Percentiles rank a stretch among this genome's conserved stretches.
These are phyloP conservation scores for Anniella stebbinsi DNA, from an alignment of 2,797 vertebrate genomes.

Conservation along the genomic window DNA sequence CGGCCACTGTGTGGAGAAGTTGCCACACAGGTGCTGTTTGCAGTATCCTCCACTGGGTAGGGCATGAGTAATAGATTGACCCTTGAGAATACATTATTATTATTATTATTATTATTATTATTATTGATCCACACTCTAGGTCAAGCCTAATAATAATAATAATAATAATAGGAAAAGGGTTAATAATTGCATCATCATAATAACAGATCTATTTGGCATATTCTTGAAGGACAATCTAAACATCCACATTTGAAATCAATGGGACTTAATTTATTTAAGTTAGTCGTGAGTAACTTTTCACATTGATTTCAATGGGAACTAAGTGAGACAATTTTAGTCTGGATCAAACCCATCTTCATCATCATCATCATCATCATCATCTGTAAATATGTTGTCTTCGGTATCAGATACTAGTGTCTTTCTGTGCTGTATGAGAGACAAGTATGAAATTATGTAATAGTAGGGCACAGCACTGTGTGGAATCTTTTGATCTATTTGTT, in stretches of 20 bases:
- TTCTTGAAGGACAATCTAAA: neutral
- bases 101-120: neutral
- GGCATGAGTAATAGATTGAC: neutral
- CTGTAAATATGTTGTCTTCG: neutral
- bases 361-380: too few relatives aligned
- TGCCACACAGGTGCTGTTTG: neutral
- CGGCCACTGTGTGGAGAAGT: neutral
- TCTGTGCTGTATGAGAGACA: neutral
- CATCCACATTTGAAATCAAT: neutral
- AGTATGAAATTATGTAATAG: neutral
- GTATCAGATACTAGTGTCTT: neutral
- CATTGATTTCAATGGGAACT: neutral
- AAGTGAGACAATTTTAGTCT: too few relatives aligned
- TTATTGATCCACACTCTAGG: neutral
- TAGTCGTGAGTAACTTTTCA: neutral
- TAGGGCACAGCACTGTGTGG: too few relatives aligned
- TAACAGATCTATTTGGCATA: neutral
- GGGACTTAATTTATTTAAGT: neutral
- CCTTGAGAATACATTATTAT: neutral
- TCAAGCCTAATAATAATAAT: too few relatives aligned
- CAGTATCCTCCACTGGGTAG: constrained; percentile 15
- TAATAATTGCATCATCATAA: neutral
- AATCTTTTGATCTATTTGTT: too few relatives aligned
- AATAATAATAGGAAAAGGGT: neutral
- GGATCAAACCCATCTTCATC: too few relatives aligned